Base-by-base conservation (phyloP, 1,140 invertebrate genomes). In the Triops longicaudatus region DNA sequence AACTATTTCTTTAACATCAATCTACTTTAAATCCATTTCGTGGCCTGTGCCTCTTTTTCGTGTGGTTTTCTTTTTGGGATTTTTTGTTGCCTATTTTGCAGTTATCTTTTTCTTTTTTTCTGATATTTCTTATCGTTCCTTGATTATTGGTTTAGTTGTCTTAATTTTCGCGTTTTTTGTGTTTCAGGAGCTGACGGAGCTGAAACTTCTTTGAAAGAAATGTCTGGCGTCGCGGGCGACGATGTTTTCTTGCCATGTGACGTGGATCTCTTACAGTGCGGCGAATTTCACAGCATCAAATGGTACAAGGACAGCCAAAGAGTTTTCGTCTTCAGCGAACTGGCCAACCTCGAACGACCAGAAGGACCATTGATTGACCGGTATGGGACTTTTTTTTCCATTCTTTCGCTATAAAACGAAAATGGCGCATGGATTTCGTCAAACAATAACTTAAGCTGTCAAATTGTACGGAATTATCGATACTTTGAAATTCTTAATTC, bases 201-300 rank as follows among this genome's bases (percentile, higher is more conserved):
- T 5, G 3, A 78, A 77, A 79, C 74, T 14, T 42, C 79, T 71
- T 73, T 80, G 2, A 77, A 78, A 80, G 83, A 86, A 78, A 79
- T 86, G 73, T 81, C 85, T 82, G 81, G 93, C 1, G 80, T 85
- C 31, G 85, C 84, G 31, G 85, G 92, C 3, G 88, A 89, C 26
- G 89, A 89, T 41, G 90, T 93, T 28, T 85, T 86, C 27, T 85
- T 95, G 50, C 88, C 90, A 1, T 95, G 93, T 84, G 87, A 88
- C 26, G 89, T 95, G 78, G 91, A 93, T 83, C 88, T 88, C 75
- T 86, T 87, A 11, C 88, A 89, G 79, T 96, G 94, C 81, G 92
- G 92, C 1, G 89, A 90, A 72, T 88, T 95, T 80, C 93, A 95
- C 86, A 94, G 91, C 82, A 90, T 95, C 81, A 95, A 95, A 84